These are phyloP conservation scores for Argyrosomus japonicus DNA, from an alignment of 2,113 vertebrate genomes.

Conservation along the genomic window DNA sequence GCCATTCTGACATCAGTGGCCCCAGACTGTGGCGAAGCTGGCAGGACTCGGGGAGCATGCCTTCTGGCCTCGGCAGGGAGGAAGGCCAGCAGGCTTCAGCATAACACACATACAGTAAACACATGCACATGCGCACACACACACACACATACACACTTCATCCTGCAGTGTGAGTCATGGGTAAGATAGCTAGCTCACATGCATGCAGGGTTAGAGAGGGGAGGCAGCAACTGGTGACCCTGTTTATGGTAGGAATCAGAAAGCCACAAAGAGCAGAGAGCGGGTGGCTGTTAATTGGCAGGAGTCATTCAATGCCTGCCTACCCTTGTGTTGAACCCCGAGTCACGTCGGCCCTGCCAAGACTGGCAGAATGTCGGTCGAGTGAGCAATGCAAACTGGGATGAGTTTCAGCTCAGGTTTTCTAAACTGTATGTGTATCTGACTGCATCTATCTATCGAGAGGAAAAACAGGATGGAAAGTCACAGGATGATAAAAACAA, in stretches of 20 bases:
- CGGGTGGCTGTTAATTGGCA: constrained; percentile 41
- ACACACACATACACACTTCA: constrained; percentile 37
- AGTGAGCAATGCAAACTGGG: constrained; percentile 23
- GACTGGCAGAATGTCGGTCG: constrained; percentile 33
- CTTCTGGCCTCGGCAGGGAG: constrained; percentile 83
- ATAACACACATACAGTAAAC: constrained; percentile 27
- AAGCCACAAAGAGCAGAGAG: constrained; percentile 47
- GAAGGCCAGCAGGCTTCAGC: constrained; percentile 72
- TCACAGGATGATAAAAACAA: no score
- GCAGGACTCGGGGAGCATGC: constrained; percentile 78
- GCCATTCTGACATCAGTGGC: constrained; percentile 85
- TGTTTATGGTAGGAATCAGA: constrained; percentile 35
- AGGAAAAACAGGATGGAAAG: not conserved
- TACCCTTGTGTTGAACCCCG: constrained; percentile 73
- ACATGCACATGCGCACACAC: constrained; percentile 17
- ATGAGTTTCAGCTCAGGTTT: constrained; percentile 14
- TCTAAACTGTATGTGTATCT: not conserved
- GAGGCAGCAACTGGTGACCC: constrained; percentile 56
- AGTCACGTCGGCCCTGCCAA: constrained; percentile 65
- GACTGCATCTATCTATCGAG: not conserved
- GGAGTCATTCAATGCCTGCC: constrained; percentile 39
- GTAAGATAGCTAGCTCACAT: constrained; percentile 21
- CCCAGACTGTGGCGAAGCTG: constrained; percentile 79
- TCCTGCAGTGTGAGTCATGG: constrained; percentile 33
- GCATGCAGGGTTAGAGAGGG: constrained; percentile 27